A percentile compares a stretch with the other conserved stretches of the same genome.
phyloP scores from a whole-genome alignment of 2,888 invertebrate species.

The Campoplex nolae region DNA sequence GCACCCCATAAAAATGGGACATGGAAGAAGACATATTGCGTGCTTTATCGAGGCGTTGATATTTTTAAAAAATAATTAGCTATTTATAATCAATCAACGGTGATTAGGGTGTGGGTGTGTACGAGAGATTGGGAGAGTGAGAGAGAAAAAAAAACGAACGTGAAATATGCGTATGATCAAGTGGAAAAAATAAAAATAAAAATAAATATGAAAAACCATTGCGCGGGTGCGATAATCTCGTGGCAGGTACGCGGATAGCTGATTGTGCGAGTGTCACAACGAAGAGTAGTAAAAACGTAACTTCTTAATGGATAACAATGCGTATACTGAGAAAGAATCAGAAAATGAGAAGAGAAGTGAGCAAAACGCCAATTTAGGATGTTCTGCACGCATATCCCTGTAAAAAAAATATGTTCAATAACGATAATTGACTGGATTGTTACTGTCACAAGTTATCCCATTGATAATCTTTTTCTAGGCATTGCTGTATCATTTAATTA shows the following conservation, averaged over 20 bases:
- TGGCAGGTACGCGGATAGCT: conserved; percentile 62
- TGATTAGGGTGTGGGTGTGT: conserved; percentile 9
- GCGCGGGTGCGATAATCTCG: conserved; percentile 47
- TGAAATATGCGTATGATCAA: conserved; percentile 49
- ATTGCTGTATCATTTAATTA: conserved; percentile 52
- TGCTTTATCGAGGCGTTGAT: conserved; percentile 76
- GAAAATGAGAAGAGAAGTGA: conserved; percentile 17
- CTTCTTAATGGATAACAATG: conserved; percentile 31
- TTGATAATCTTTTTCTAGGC: conserved; percentile 56
- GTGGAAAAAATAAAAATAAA: neutral
- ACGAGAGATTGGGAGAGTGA: conserved; percentile 50
- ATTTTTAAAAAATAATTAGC: conserved; percentile 79
- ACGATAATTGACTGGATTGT: conserved; percentile 40
- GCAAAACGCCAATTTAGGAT: conserved; percentile 38
- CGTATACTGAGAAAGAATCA: conserved; percentile 46
- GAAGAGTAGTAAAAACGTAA: conserved; percentile 5
- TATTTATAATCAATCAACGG: conserved; percentile 79
- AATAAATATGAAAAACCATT: neutral
- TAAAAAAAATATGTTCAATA: conserved; percentile 10
- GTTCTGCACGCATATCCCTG: conserved; percentile 36
- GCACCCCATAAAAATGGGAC: conserved; percentile 67
- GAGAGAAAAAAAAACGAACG: conserved; percentile 37
- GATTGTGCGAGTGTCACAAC: conserved; percentile 54
- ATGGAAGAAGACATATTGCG: conserved; percentile 60
- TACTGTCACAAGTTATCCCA: conserved; percentile 40